Evolutionary conservation across 2,888 invertebrate species (phyloP).

Genomic region (Campoplex nolae): DNA sequence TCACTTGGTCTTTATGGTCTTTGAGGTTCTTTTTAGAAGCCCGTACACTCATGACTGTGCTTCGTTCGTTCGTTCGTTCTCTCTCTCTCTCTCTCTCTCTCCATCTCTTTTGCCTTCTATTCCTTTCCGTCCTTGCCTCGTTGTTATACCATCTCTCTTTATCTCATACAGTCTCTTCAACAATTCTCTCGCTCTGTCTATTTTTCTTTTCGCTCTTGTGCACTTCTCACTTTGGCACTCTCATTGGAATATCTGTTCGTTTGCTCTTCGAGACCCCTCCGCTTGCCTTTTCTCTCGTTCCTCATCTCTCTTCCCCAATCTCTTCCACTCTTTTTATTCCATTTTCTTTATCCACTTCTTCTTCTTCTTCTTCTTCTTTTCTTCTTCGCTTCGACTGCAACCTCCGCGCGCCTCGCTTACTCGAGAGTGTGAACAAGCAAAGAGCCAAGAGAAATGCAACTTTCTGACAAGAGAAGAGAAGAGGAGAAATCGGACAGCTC

Average conservation of each 20-base stretch:
- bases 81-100: slow-evolving; percentile 34
- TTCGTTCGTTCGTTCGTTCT: slow-evolving; percentile 20
- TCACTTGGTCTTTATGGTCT: slow-evolving; percentile 81
- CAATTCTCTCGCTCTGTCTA: slow-evolving; percentile 22
- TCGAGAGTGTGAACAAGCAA: slow-evolving; percentile 11
- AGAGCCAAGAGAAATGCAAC: slow-evolving; percentile 11
- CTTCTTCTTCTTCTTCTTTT: slow-evolving; percentile 25
- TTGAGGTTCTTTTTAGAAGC: slow-evolving; percentile 78
- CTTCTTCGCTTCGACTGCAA: background rate
- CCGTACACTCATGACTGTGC: slow-evolving; percentile 23
- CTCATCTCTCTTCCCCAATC: slow-evolving; percentile 33
- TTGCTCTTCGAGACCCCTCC: slow-evolving; percentile 53
- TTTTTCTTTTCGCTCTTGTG: slow-evolving; percentile 40
- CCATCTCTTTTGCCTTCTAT: slow-evolving; percentile 26
- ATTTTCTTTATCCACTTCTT: slow-evolving; percentile 3
- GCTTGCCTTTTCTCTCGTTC: slow-evolving; percentile 50
- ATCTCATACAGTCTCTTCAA: slow-evolving; percentile 35
- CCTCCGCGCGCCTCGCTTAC: slow-evolving; percentile 5
- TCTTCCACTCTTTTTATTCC: slow-evolving; percentile 47
- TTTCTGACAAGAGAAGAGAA: slow-evolving; percentile 4
- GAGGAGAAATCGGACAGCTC: slow-evolving; percentile 3
- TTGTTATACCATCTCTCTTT: slow-evolving; percentile 66
- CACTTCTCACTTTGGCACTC: slow-evolving; percentile 36
- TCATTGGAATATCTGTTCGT: slow-evolving; percentile 42
- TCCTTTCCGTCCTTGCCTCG: slow-evolving; percentile 58